Evolutionary conservation across 64 coral and sea anemone genomes (phyloP), one percentile per base, ranked within the genome.

Genomic region (Montipora sp.): DNA sequence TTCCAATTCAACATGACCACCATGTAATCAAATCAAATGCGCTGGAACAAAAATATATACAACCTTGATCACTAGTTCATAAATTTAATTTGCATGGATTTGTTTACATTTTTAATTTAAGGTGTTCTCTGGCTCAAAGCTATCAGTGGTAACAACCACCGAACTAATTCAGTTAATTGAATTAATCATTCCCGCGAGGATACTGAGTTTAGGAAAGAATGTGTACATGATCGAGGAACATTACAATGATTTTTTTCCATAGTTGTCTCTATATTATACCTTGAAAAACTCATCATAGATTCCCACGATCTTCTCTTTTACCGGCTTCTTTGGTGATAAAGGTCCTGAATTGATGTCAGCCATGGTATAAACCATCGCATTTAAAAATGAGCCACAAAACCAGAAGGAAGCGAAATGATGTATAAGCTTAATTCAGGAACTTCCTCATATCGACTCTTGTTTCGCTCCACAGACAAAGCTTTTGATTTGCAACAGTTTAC

Each of bases 271-370:
- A 36, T 36, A 36, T 36, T 36, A 36, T 90, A 99, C 98, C 98
- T 99, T 88, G 2, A 99, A 90, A 75, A 99, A 96, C 8, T 79
- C 89, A 87, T 99, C 98, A 76, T 99, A 99, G 66, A 99, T 99
- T 73, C 92, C 98, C 51, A 95, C 94, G 53, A 99, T 73, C 89
- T 99, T 99, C 61, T 99, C 98, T 77, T 99, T 99, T 0, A 96
- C 78, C 58, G 75, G 82, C 72, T 77, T 96, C 79, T 91, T 99
- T 12, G 98, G 94, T 22, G 98, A 96, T 14, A 92, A 73, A 61
- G 95, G 95, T 55, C 75, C 73, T 66, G 91, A 90, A 46, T 85
- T 85, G 36, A 63, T 71, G 3, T 85, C 63, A 70, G 63, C 65
- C 82, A 85, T 85, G 24, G 63, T 65, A 72, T 51, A 5, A 49